Evolutionary conservation across 2,888 invertebrate genomes (phyloP).

Genomic region (Odontocerum albicorne): DNA sequence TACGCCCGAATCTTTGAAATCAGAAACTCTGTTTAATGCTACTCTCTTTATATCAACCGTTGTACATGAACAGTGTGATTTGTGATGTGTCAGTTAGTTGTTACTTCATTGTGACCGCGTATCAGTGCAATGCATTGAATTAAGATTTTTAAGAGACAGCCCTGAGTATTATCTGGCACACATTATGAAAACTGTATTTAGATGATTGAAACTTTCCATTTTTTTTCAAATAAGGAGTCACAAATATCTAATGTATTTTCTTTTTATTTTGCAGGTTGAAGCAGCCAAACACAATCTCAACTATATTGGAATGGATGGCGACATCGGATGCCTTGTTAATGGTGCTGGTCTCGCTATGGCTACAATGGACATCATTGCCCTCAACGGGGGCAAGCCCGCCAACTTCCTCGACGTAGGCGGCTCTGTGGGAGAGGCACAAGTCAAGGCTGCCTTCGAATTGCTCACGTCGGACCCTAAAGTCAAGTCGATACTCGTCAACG

Average conservation of each 20-base stretch:
- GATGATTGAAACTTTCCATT: too few relatives aligned
- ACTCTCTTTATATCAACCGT: too few relatives aligned
- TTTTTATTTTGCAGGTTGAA: conserved; percentile 62
- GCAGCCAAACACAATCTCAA: conserved; percentile 89
- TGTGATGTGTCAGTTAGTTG: too few relatives aligned
- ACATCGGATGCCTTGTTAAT: conserved; percentile 96
- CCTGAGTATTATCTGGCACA: too few relatives aligned
- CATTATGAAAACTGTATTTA: too few relatives aligned
- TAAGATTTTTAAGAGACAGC: too few relatives aligned
- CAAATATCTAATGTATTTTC: background rate
- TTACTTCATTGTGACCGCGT: too few relatives aligned
- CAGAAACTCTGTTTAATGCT: too few relatives aligned
- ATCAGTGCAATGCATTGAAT: too few relatives aligned
- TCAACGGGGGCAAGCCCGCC: conserved; percentile 95
- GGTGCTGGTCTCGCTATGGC: conserved; percentile 99
- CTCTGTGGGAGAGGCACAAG: conserved; percentile 92
- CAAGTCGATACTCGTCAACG: conserved; percentile 94
- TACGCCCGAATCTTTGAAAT: too few relatives aligned
- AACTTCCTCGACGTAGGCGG: conserved; percentile 99
- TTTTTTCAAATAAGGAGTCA: too few relatives aligned
- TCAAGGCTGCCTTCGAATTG: conserved; percentile 88
- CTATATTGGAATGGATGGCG: conserved; percentile 97
- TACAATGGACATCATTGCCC: conserved; percentile 98
- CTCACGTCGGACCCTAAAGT: conserved; percentile 86
- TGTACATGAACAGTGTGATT: too few relatives aligned